Evolutionary conservation across 2,888 invertebrate species (phyloP).

Genomic region (Tuta absoluta): DNA sequence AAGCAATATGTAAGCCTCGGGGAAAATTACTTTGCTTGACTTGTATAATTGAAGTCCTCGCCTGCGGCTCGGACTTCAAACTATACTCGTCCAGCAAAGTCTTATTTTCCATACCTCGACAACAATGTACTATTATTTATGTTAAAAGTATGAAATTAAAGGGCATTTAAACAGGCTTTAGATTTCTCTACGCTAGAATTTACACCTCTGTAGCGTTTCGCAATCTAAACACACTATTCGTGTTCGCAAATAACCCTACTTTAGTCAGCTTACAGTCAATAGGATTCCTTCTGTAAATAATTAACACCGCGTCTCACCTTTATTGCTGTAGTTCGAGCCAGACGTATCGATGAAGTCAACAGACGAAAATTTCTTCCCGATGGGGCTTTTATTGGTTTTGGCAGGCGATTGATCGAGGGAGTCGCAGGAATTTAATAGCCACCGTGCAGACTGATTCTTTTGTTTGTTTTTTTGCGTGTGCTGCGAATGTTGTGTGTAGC

Average conservation of each 20-base stretch:
- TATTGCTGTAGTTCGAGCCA: conserved; percentile 79
- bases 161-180: too few relatives aligned
- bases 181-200: too few relatives aligned
- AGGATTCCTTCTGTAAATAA: conserved; percentile 24
- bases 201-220: conserved; percentile 8
- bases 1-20: too few relatives aligned
- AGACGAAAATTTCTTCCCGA: conserved; percentile 81
- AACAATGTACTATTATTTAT: too few relatives aligned
- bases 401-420: conserved; percentile 74
- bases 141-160: too few relatives aligned
- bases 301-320: conserved; percentile 63
- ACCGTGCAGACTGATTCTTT: conserved; percentile 80
- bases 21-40: too few relatives aligned
- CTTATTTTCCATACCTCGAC: too few relatives aligned
- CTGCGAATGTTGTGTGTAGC: conserved; percentile 83
- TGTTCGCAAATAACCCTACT: conserved; percentile 6
- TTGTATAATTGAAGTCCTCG: too few relatives aligned
- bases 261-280: conserved; percentile 1
- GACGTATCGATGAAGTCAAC: conserved; percentile 78
- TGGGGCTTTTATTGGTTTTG: conserved; percentile 73
- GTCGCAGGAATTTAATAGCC: conserved; percentile 77
- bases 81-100: too few relatives aligned
- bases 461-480: conserved; percentile 83
- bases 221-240: conserved; percentile 19
- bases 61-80: too few relatives aligned